Evolutionary conservation across 2,888 invertebrate genomes (phyloP), one percentile per base, ranked within the genome.

Genomic region (Tridacna gigas): DNA sequence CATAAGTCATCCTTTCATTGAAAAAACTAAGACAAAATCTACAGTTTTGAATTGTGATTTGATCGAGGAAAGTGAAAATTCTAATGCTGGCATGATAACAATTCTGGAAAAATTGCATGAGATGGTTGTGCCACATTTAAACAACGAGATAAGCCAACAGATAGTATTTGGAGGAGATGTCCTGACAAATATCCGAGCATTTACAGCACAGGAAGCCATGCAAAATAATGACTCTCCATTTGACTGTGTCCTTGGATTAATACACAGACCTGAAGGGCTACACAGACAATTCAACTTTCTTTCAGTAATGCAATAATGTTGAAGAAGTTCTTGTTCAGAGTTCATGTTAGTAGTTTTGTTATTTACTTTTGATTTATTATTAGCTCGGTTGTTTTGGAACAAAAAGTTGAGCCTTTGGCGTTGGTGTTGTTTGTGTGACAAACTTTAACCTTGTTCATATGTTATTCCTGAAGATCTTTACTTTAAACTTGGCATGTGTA

Each of bases 1-100:
- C 60, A 85, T 84, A 47, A 22, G 18, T 20, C 84, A 87, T 74
- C 60, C 77, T 18, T 78, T 65, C 73, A 80, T 81, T 13, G 77
- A 77, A 28, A 51, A 67, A 65, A 87, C 80, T 15, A 51, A 60
- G 60, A 61, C 74, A 73, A 84, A 86, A 77, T 81, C 82, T 56
- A 71, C 66, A 26, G 75, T 82, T 60, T 25, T 75, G 25, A 83
- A 82, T 45, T 76, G 76, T 26, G 84, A 84, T 51, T 77, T 88
- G 28, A 73, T 86, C n/a, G 84, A 88, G 11, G 77, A 75, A 37
- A 86, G 80, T 82, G 88, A 86, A 83, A 88, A 86, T 28, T 76
- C 80, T 45, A 51, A 66, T 56, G 67, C 69, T 51, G 85, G 79
- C 47, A 86, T 86, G 80, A 88, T 88, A 11, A 48, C 26, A 25